Evolutionary conservation across 2,888 invertebrate species (phyloP).

Genomic region (Hydrotaea diabolus): DNA sequence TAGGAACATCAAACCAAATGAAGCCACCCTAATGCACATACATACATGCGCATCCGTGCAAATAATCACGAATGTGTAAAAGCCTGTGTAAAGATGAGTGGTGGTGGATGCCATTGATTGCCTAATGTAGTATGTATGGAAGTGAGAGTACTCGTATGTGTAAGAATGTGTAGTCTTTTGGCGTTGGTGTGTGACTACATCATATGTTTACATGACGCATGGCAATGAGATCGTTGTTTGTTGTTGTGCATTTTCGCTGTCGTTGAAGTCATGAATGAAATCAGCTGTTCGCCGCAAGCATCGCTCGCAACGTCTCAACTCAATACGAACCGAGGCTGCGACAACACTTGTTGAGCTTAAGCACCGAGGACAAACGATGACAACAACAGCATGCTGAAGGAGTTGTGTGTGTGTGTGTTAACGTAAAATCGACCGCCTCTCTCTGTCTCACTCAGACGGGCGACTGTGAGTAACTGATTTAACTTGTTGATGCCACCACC

Average conservation of each 20-base stretch:
- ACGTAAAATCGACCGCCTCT: constrained; percentile 21
- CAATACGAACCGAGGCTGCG: neutral
- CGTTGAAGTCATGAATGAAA: constrained; percentile 60
- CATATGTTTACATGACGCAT: constrained; percentile 61
- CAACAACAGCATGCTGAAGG: neutral
- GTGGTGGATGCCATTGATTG: too few relatives aligned
- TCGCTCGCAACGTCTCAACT: constrained; percentile 23
- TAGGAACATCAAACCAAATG: too few relatives aligned
- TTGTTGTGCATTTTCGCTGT: neutral
- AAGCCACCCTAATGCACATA: too few relatives aligned
- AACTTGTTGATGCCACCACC: constrained; percentile 42
- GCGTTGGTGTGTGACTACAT: constrained; percentile 5
- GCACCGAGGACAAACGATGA: constrained; percentile 1
- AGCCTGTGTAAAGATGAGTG: neutral
- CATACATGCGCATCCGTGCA: too few relatives aligned
- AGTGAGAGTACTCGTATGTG: neutral
- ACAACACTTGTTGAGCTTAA: constrained; percentile 45
- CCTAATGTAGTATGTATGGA: too few relatives aligned
- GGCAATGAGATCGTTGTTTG: constrained; percentile 55
- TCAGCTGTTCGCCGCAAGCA: constrained; percentile 44
- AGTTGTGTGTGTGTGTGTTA: constrained; percentile 30
- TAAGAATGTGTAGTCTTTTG: neutral
- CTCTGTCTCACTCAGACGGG: neutral
- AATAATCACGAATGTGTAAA: too few relatives aligned
- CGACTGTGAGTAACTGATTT: constrained; percentile 30